phyloP scores from a whole-genome alignment of 1,140 invertebrate species.

The Vollenhovia emeryi region DNA sequence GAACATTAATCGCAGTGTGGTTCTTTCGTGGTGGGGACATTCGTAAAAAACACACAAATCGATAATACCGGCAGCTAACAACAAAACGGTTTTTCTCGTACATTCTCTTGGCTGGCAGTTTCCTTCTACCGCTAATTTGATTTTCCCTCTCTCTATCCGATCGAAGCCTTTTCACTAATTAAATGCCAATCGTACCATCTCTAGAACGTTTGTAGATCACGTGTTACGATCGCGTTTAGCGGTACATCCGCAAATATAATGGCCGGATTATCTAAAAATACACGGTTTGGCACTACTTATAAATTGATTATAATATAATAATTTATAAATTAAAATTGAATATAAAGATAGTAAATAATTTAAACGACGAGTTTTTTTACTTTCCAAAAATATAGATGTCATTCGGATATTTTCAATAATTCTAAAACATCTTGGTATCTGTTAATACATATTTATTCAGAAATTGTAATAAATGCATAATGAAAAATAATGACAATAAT shows the following conservation, averaged over 20 bases:
- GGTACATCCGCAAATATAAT: background rate
- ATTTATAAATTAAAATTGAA: background rate
- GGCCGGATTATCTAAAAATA: background rate
- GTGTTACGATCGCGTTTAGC: background rate
- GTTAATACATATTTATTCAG: background rate
- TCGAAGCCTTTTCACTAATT: constrained; percentile 67
- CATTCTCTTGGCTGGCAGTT: constrained; percentile 26
- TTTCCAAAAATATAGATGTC: background rate
- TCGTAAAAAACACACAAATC: constrained; percentile 29
- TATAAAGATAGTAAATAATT: background rate
- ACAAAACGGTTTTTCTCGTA: constrained; percentile 59
- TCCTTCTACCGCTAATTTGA: constrained; percentile 61
- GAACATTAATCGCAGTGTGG: constrained; percentile 46
- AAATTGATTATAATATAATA: too few relatives aligned
- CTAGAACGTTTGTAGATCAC: constrained; percentile 28
- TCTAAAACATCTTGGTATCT: background rate
- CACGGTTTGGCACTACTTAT: background rate
- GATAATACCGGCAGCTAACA: constrained; percentile 51
- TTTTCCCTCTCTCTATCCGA: constrained; percentile 62
- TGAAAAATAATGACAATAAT: background rate
- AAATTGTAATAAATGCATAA: background rate
- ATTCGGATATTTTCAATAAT: background rate
- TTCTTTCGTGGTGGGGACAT: background rate
- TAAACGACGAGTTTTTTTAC: constrained; percentile 5
- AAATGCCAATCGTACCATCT: constrained; percentile 56